phyloP scores from a whole-genome alignment of 2,888 invertebrate genomes.

The Nineta flava region DNA sequence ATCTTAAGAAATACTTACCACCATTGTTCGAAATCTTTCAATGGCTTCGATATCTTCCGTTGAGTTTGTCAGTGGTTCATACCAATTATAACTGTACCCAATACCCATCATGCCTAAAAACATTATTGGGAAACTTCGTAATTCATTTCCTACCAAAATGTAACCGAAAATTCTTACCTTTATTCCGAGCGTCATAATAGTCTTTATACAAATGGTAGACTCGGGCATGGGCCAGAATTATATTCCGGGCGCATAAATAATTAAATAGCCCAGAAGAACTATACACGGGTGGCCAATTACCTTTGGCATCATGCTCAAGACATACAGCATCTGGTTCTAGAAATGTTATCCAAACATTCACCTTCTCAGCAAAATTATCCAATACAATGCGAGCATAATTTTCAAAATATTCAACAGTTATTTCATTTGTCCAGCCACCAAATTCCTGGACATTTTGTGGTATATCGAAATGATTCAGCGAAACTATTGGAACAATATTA shows the following conservation, averaged over 20 bases:
- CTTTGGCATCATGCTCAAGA: conserved; percentile 26
- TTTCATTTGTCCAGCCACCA: conserved; percentile 51
- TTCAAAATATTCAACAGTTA: conserved; percentile 43
- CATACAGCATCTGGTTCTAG: conserved; percentile 7
- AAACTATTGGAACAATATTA: conserved; percentile 33
- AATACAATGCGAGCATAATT: conserved; percentile 36
- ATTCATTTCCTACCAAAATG: no score
- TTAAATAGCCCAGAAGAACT: conserved; percentile 42
- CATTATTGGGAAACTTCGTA: no score
- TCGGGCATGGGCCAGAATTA: conserved; percentile 28
- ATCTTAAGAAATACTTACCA: conserved; percentile 5
- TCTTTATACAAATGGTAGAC: conserved; percentile 26
- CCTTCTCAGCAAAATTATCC: conserved; percentile 19
- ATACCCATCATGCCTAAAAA: conserved; percentile 36
- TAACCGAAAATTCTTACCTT: conserved; percentile 14
- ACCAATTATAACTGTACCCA: conserved; percentile 4
- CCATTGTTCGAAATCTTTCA: conserved; percentile 9
- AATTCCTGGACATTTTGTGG: conserved; percentile 46
- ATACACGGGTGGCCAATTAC: conserved; percentile 40
- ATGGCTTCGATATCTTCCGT: conserved; percentile 6
- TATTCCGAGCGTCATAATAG: conserved; percentile 22
- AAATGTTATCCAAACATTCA: conserved; percentile 9
- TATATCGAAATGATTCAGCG: conserved; percentile 32
- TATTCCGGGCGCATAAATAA: conserved; percentile 55
- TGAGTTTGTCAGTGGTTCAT: conserved; percentile 6